These are phyloP conservation scores for Acanthosepion lycidas DNA, from an alignment of 2,888 invertebrate genomes.

Conservation along the genomic window DNA sequence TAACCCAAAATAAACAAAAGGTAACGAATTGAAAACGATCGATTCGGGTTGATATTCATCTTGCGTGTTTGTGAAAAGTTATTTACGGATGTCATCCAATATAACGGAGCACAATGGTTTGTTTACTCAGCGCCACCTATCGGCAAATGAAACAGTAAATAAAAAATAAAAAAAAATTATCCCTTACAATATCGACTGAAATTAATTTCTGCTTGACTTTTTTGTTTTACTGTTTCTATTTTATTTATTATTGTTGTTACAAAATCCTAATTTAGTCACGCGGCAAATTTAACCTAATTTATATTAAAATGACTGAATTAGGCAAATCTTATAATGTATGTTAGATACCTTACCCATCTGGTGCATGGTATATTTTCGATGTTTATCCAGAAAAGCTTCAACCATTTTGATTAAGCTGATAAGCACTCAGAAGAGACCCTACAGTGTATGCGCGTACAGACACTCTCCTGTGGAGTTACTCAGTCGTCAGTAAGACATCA, in stretches of 20 bases:
- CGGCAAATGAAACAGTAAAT: neutral
- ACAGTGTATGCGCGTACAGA: no score
- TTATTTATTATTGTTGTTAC: neutral
- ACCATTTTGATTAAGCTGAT: no score
- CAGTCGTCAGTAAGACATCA: no score
- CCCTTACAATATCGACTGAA: neutral
- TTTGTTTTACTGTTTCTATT: neutral
- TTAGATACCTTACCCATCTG: no score
- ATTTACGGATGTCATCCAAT: neutral
- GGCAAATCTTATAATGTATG: no score
- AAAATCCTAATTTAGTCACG: no score
- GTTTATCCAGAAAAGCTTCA: no score
- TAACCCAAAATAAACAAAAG: neutral
- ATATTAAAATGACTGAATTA: no score
- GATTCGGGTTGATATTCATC: neutral
- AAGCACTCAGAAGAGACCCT: no score
- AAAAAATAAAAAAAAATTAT: neutral
- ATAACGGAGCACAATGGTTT: neutral
- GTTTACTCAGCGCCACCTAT: neutral
- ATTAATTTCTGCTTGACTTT: neutral
- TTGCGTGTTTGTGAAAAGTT: neutral
- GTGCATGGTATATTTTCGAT: no score
- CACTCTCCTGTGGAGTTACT: no score
- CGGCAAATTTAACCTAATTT: no score
- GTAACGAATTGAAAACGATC: neutral